These are phyloP conservation scores for Drosophila arawakana DNA, from an alignment of 1,140 invertebrate species.

Conservation along the genomic window DNA sequence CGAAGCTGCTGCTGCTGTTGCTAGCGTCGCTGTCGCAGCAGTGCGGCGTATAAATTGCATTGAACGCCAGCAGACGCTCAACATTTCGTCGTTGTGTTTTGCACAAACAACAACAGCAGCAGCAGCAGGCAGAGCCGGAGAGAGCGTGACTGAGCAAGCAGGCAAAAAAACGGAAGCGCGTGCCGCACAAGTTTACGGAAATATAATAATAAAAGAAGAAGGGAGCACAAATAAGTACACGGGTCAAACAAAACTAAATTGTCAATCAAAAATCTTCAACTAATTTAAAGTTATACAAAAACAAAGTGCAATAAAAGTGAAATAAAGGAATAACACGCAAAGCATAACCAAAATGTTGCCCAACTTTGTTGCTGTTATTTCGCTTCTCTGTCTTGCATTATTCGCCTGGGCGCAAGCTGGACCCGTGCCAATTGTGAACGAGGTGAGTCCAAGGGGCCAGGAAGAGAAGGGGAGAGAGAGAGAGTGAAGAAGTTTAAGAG, in stretches of 20 bases:
- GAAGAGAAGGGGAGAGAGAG: conserved; percentile 3
- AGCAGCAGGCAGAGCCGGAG: conserved; percentile 26
- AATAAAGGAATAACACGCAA: conserved; percentile 18
- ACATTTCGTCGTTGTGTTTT: conserved; percentile 63
- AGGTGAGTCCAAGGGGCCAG: conserved; percentile 63
- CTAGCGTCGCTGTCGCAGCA: conserved; percentile 29
- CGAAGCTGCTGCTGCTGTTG: conserved; percentile 46
- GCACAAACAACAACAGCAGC: conserved; percentile 58
- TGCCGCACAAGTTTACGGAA: conserved; percentile 82
- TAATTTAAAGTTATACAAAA: conserved; percentile 29
- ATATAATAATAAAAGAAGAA: conserved; percentile 52
- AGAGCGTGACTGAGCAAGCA: conserved; percentile 30
- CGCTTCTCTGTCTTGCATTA: conserved; percentile 64
- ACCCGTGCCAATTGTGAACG: conserved; percentile 83
- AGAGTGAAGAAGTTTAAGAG: conserved; percentile 7
- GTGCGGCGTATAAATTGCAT: conserved; percentile 60
- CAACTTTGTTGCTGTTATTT: conserved; percentile 71
- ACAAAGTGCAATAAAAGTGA: conserved; percentile 37
- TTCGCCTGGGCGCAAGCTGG: conserved; percentile 74
- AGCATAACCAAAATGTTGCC: conserved; percentile 59
- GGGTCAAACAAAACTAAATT: conserved; percentile 19
- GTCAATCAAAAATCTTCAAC: conserved; percentile 31
- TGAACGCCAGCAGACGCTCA: conserved; percentile 47
- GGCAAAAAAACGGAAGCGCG: conserved; percentile 62
- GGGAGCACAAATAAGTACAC: conserved; percentile 46